Percentiles rank a stretch among this genome's conserved stretches.
phyloP scores from a whole-genome alignment of 2,113 vertebrate genomes.

The Gnathonemus echidnorhynchus region DNA sequence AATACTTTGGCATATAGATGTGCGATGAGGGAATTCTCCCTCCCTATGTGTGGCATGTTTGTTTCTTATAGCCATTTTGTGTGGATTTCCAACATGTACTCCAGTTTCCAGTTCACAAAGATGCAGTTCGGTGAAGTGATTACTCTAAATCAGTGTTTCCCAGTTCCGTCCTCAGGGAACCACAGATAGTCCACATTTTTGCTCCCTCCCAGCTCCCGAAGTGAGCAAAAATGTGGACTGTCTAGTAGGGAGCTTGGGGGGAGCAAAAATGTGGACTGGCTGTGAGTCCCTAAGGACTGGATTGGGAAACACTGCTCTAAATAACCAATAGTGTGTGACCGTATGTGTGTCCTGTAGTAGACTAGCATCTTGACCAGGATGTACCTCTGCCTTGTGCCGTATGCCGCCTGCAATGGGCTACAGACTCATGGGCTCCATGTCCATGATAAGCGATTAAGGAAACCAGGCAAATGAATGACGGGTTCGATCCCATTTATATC shows the following conservation, averaged over 20 bases:
- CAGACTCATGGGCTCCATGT: background rate
- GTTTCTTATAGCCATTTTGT: background rate
- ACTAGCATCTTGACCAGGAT: background rate
- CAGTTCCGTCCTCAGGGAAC: background rate
- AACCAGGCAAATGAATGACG: background rate
- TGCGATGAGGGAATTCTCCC: background rate
- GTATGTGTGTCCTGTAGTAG: background rate
- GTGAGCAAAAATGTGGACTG: too few relatives aligned
- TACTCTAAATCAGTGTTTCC: background rate
- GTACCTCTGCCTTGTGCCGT: background rate
- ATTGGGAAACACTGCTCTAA: background rate
- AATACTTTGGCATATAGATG: background rate
- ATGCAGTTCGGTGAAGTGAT: background rate
- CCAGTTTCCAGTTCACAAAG: background rate
- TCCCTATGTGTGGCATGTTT: background rate
- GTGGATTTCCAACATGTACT: background rate
- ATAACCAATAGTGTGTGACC: background rate
- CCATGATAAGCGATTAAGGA: background rate
- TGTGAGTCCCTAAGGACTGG: background rate
- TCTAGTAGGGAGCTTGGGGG: too few relatives aligned
- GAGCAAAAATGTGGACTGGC: background rate
- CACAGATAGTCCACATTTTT: background rate
- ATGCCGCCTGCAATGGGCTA: background rate
- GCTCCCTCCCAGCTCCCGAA: background rate
- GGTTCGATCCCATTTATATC: background rate